Conservation (phyloP, 2,888 invertebrate species). For the Rhingia campestris region DNA sequence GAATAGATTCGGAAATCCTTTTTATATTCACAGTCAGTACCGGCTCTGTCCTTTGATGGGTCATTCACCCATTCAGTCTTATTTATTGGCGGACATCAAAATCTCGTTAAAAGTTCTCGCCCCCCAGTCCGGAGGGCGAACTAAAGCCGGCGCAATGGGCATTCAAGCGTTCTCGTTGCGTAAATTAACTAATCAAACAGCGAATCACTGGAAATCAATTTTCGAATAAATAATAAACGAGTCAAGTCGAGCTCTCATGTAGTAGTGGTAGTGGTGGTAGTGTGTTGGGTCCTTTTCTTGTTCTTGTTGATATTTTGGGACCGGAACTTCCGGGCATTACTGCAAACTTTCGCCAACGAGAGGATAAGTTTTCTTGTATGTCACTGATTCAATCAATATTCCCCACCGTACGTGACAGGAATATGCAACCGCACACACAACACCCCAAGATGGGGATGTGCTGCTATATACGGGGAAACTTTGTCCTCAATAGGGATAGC, state of each 20-base stretch:
- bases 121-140: background rate
- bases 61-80: constrained; percentile 71
- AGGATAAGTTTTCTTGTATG: constrained; percentile 59
- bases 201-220: constrained; percentile 73
- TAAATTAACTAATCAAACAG: constrained; percentile 74
- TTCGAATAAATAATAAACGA: constrained; percentile 72
- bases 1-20: constrained; percentile 66
- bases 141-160: constrained; percentile 44
- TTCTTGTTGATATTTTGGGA: background rate
- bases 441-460: constrained; percentile 11
- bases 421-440: constrained; percentile 21
- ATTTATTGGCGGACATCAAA: constrained; percentile 73
- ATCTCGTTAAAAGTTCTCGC: constrained; percentile 70
- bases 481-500: constrained; percentile 40
- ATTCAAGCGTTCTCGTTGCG: constrained; percentile 70
- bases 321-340: constrained; percentile 1
- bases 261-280: background rate
- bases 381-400: constrained; percentile 72
- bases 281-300: background rate
- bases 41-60: constrained; percentile 54
- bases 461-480: constrained; percentile 34
- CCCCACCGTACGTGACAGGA: constrained; percentile 60
- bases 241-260: background rate
- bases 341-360: constrained; percentile 45
- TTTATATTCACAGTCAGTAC: constrained; percentile 22